Base-by-base conservation (phyloP, 2,797 vertebrate species). In the Lates japonicus region DNA sequence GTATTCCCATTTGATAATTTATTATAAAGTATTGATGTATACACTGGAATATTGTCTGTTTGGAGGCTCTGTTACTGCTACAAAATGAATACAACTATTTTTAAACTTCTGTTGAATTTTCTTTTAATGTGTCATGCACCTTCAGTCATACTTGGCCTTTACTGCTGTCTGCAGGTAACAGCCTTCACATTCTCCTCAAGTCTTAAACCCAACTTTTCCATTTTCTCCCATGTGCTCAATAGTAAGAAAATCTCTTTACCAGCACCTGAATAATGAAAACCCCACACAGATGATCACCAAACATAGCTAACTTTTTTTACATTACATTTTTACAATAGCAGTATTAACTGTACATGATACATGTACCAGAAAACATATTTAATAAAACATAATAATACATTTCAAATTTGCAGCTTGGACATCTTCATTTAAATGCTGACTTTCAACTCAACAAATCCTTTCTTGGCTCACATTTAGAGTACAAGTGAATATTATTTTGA, bases 1-100 rank as follows among this genome's bases (percentile, higher is more conserved):
- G 5, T 68, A 25, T 77, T 81, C 11, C 60, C 0, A 31, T 74
- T 73, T 69, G 20, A 46, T 90, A 78, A 87, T 70, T 90, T 87
- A 86, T 86, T 85, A 44, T 55, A 64, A 51, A 79, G 55, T 76
- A 51, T 68, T 70, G 16, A 49, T 69, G 48, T 80, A 8, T 75
- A 68, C 13, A 66, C 49, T 78, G 22, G 37, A 60, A 20, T 31
- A 19, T 31, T 42, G 48, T 60, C 22, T 44, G 10, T 70, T 80
- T 70, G 29, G 54, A 84, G 69, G 39, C 44, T 65, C 73, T 70
- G 29, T 81, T 71, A 59, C 51, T 63, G 25, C 67, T 7, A 51
- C 9, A 41, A 58, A 33, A 35, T 41, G 0, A 79, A 19, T n/a
- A 59, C 5, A 59, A 35, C 17, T 44, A 68, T 39, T 25, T 7